Evolutionary conservation across 2,797 vertebrate species (phyloP), one percentile per base, ranked within the genome.

Genomic region (Mus spretus): DNA sequence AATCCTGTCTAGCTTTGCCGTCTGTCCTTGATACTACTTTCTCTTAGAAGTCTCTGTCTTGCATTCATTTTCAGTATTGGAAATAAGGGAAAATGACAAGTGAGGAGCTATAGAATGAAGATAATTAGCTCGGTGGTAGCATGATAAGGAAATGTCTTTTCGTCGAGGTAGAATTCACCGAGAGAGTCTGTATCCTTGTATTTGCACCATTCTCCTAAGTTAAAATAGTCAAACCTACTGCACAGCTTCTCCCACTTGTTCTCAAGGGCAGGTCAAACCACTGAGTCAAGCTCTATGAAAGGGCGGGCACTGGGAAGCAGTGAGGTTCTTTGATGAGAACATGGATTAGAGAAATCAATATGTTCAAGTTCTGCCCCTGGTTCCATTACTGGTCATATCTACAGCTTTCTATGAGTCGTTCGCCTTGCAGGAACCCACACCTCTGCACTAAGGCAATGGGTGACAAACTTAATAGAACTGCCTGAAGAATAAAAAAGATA

Each of bases 91-190:
- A 85, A 96, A 85, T 86, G 74, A 63, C 47, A 87, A 22, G 6
- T 6, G 11, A 87, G 57, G 31, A 82, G 34, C 34, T 77, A 44
- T 6, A 26, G 0, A 9, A 40, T 47, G 87, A 44, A 79, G 19
- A 91, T 20, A 55, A 63, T 70, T 67, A 65, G 28, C n/a, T 37
- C 14, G 40, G 80, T 53, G 15, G 65, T 37, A 34, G 44, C 77
- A 92, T 53, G 63, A 28, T 37, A 77, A 78, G 12, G 1, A 96
- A 86, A 86, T 28, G 28, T 59, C 70, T 78, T 72, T 84, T 20
- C 75, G 20, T 95, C 90, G 70, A 75, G 74, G 72, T 81, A 78
- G 84, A 85, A 90, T 90, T 91, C 70, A 72, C 55, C 14, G 22
- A 90, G 14, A 91, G 47, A 57, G 26, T 63, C 67, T 81, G 53